phyloP scores from a whole-genome alignment of 2,113 vertebrate genomes.

The Reinhardtius hippoglossoides region DNA sequence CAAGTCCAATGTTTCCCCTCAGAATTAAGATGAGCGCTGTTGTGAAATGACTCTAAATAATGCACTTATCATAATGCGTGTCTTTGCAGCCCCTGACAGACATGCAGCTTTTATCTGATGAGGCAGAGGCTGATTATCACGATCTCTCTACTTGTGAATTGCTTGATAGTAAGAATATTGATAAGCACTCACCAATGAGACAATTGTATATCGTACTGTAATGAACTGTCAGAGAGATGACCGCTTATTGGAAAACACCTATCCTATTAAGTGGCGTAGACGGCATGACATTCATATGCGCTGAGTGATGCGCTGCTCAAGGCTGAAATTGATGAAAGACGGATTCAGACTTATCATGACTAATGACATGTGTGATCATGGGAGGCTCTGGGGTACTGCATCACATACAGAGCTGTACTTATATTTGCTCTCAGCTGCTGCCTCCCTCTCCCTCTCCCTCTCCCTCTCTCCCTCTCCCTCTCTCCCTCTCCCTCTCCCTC shows the following conservation, averaged over 20 bases:
- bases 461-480: constrained; percentile 22
- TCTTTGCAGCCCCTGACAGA: constrained; percentile 56
- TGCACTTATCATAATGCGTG: constrained; percentile 40
- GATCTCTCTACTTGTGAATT: constrained; percentile 61
- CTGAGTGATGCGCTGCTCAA: constrained; percentile 37
- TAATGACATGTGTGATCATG: constrained; percentile 68
- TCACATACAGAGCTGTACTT: constrained; percentile 60
- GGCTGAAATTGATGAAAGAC: constrained; percentile 49
- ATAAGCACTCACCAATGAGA: constrained; percentile 44
- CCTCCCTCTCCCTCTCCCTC: constrained; percentile 12
- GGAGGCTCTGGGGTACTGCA: constrained; percentile 64
- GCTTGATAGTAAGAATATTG: constrained; percentile 57
- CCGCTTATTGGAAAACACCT: constrained; percentile 36
- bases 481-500: constrained; percentile 30
- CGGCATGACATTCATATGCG: constrained; percentile 37
- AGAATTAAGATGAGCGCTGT: constrained; percentile 34
- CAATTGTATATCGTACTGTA: constrained; percentile 31
- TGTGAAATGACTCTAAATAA: constrained; percentile 57
- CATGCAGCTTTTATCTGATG: constrained; percentile 55
- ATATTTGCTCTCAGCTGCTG: constrained; percentile 36
- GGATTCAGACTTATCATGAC: constrained; percentile 59
- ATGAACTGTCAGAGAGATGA: constrained; percentile 31
- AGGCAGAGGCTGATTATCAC: constrained; percentile 50
- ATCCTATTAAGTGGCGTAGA: constrained; percentile 21
- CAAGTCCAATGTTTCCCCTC: constrained; percentile 34